A percentile compares a stretch with the other conserved stretches of the same genome.
These are phyloP conservation scores for Orthonyx spaldingii DNA, from an alignment of 2,113 vertebrate genomes.

Conservation along the genomic window DNA sequence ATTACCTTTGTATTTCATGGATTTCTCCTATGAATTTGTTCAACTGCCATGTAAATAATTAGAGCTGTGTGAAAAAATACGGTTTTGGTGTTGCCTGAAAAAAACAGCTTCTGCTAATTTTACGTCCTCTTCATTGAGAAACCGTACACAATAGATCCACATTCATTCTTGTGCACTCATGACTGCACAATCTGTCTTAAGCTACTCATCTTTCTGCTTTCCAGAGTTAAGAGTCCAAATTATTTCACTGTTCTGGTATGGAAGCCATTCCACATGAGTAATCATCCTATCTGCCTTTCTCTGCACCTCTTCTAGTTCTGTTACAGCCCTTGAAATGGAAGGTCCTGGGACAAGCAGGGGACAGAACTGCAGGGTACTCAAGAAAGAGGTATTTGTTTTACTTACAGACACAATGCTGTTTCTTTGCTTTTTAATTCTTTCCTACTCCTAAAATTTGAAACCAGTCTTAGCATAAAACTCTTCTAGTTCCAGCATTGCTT, in stretches of 20 bases:
- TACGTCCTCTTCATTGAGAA: background rate
- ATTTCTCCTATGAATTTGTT: background rate
- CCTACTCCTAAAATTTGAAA: background rate
- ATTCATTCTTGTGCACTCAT: background rate
- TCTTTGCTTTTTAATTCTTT: background rate
- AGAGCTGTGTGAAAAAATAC: background rate
- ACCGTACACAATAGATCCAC: background rate
- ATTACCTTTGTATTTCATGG: background rate
- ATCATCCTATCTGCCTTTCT: background rate
- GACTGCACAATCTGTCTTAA: background rate
- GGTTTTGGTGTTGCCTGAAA: background rate
- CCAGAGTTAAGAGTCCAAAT: background rate
- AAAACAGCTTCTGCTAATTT: background rate
- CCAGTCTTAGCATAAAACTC: background rate
- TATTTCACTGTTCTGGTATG: background rate
- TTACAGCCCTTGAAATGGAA: background rate
- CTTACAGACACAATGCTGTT: background rate
- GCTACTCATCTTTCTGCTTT: background rate
- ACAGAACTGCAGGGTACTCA: background rate
- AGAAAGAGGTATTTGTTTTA: background rate
- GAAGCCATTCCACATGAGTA: background rate
- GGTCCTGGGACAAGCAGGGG: background rate
- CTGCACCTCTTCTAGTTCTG: background rate
- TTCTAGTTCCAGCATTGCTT: background rate
- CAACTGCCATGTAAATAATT: background rate